Evolutionary conservation across 2,888 invertebrate species (phyloP), one percentile per base, ranked within the genome.

Genomic region (Plemyria rubiginata): DNA sequence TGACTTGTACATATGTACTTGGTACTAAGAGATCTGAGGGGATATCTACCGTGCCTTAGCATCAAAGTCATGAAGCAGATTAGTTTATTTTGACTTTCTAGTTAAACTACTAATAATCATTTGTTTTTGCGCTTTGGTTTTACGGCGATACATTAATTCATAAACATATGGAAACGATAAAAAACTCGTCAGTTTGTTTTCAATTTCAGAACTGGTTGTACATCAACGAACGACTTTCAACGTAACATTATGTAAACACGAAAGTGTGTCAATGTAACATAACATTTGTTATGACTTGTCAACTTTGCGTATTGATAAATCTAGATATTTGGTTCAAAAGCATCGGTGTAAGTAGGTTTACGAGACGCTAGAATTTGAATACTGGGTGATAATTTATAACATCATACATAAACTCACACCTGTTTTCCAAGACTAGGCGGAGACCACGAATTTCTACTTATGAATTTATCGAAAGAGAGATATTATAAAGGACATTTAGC

Each of bases 181-280:
- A 48, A 53, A 49, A 28, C 40, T 32, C 41, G 41, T 41, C 15
- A 60, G 48, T 29, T 7, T 29, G 52, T 29, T 59, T 38, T 40
- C 52, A 9, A 53, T 59, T 32, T 12, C 6, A 12, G 9, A 49
- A 53, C 53, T 40, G 15, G 52, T 58, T 46, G 53, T 22, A 49
- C 48, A 41, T 54, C 53, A 29, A n/a, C n/a, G n/a, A 9, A 52
- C 38, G 29, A 28, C 16, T 50, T 22, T 13, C 4, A 28, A 54
- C 46, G 43, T 54, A 54, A 41, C 22, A 53, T 51, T 60, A 60
- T 54, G 54, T 60, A 60, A 60, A 36, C 40, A 41, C 49, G 52
- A 53, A 53, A 62, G 58, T 61, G 29, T 65, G 65, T 61, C 61
- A 65, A 40, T 0, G 13, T 36, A 38, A 51, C 16, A 45, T 16